Evolutionary conservation across 2,113 vertebrate genomes (phyloP), one percentile per base, ranked within the genome.

Genomic region (Centropus unirufus): DNA sequence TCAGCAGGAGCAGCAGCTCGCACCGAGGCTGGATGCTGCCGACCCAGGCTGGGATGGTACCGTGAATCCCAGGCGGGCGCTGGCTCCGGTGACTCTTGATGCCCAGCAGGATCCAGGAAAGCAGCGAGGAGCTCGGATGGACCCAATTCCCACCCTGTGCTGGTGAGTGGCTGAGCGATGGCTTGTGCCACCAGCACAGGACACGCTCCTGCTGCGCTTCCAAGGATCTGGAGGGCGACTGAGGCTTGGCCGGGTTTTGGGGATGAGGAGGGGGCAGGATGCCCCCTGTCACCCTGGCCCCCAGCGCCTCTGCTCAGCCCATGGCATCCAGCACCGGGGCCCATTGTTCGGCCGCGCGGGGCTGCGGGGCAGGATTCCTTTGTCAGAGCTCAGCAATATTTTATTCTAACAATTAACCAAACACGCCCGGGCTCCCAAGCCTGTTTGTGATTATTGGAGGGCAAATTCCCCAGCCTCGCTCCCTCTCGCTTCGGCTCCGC

Each of bases 381-480:
- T 93, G 93, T 94, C 89, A 89, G 78, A 87, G 73, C 94, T 77
- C 54, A 51, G 76, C 73, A 57, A 76, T 93, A 92, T 97, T 97
- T 96, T 93, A 93, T 95, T 92, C 94, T 55, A 93, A 93, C 96
- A 97, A 97, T 95, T 93, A 95, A 67, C 93, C 95, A 91, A 97
- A 83, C 91, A 67, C 94, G 13, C 85, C 95, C 74, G 90, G 95
- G 87, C 88, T 66, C 74, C 73, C 8, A 46, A 84, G 94, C 96
- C 97, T 96, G 96, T 66, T 96, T 94, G 94, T 95, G 92, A 97
- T 97, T 97, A 96, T 89, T 96, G 80, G 83, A 93, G 86, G 89
- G 62, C n/a, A 26, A 72, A 57, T 87, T 84, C 81, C 70, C 89
- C 83, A 72, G 89, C 85, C 36, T 52, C 26, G 26, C 90, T 92